Evolutionary conservation across 2,888 invertebrate species (phyloP).

Genomic region (Nymphalis c-album): DNA sequence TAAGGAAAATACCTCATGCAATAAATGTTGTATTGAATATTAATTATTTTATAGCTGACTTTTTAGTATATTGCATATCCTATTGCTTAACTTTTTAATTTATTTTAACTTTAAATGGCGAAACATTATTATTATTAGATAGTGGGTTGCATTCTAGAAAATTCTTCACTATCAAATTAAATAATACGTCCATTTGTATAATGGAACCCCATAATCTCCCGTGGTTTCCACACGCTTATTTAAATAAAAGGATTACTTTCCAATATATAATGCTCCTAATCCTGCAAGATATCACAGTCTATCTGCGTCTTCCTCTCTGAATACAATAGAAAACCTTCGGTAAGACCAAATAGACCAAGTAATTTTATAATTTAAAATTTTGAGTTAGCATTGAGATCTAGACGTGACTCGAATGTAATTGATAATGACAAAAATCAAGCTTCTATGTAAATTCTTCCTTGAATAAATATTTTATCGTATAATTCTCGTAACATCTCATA

Average conservation of each 20-base stretch:
- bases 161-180: conserved; percentile 20
- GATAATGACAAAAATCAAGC: not conserved
- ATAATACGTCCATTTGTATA: conserved; percentile 46
- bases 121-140: not conserved
- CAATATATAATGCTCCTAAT: conserved; percentile 58
- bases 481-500: conserved; percentile 8
- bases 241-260: conserved; percentile 46
- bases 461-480: conserved; percentile 1
- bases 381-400: conserved; percentile 13
- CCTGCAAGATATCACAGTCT: conserved; percentile 51
- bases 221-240: conserved; percentile 57
- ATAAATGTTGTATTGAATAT: too few species aligned
- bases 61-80: too few species aligned
- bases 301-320: conserved; percentile 19
- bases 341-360: conserved; percentile 17
- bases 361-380: conserved; percentile 5
- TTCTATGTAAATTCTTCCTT: conserved; percentile 17
- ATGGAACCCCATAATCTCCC: conserved; percentile 51
- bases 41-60: too few species aligned
- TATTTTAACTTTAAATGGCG: too few species aligned
- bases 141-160: too few species aligned
- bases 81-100: too few species aligned
- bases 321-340: conserved; percentile 32
- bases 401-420: conserved; percentile 18
- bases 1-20: too few species aligned